Percentiles rank a stretch among this genome's conserved stretches.
Conservation (phyloP, 2,888 invertebrate species). For the Agrochola litura region DNA sequence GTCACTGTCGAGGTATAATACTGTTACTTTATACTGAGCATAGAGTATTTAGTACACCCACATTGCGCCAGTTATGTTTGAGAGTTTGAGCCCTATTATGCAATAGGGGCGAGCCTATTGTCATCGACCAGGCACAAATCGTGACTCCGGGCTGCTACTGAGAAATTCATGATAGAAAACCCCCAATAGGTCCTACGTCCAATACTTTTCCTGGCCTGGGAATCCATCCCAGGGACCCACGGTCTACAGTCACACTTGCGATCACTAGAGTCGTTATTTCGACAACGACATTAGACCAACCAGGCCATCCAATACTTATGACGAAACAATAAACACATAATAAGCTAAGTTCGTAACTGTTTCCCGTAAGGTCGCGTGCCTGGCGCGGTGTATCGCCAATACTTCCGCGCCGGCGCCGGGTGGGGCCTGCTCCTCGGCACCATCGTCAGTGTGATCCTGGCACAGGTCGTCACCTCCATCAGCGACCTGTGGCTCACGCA, state of each 20-base stretch:
- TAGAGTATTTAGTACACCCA: not conserved
- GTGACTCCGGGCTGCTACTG: not conserved
- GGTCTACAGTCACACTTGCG: no score
- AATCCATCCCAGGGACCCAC: not conserved
- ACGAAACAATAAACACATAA: not conserved
- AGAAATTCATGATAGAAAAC: not conserved
- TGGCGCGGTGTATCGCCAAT: slow-evolving; percentile 92
- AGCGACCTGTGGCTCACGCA: slow-evolving; percentile 94
- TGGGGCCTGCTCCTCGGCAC: slow-evolving; percentile 89
- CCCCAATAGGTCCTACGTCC: not conserved
- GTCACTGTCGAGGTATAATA: no score
- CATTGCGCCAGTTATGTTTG: not conserved
- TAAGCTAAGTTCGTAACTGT: not conserved
- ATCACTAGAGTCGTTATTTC: not conserved
- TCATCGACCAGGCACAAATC: not conserved
- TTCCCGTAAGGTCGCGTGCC: slow-evolving; percentile 86
- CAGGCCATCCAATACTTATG: not conserved
- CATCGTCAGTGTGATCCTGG: slow-evolving; percentile 90
- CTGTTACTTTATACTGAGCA: no score
- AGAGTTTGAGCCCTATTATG: not conserved
- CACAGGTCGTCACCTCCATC: slow-evolving; percentile 93
- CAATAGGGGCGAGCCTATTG: not conserved
- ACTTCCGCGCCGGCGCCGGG: slow-evolving; percentile 93
- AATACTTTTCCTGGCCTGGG: no score
- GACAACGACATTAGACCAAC: not conserved